Conservation (phyloP, 2,113 vertebrate species). For the Panurus biarmicus region DNA sequence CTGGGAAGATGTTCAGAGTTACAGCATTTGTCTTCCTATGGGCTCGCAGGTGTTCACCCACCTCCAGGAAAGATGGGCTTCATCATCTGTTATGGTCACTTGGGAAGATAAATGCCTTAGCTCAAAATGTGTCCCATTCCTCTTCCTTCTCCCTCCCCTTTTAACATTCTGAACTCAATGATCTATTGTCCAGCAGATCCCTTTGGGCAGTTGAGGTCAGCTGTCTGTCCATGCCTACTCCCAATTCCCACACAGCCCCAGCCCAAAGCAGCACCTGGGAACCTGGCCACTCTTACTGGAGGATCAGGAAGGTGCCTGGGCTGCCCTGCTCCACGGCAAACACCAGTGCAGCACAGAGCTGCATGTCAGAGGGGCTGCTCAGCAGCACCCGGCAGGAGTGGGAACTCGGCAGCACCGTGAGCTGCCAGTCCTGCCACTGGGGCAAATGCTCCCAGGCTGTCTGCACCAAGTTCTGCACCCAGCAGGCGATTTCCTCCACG, state of each 20-base stretch:
- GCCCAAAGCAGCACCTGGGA: not conserved
- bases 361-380: not conserved
- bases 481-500: not conserved
- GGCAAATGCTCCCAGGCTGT: not conserved
- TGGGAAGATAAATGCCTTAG: not conserved
- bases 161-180: not conserved
- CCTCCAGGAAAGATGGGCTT: not conserved
- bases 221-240: not conserved
- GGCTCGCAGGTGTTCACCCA: not conserved
- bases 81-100: not conserved
- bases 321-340: not conserved
- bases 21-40: not conserved
- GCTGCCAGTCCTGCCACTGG: not conserved
- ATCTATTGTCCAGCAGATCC: not conserved
- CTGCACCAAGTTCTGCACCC: not conserved
- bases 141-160: not conserved
- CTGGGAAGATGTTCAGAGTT: not conserved
- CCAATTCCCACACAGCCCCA: not conserved
- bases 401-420: not conserved
- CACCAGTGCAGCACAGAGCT: not conserved
- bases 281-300: not conserved
- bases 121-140: not conserved
- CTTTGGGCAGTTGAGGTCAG: not conserved
- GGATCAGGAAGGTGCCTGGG: not conserved
- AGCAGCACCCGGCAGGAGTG: not conserved